Evolutionary conservation across 2,797 vertebrate species (phyloP).

Genomic region (Cossypha polioptera): DNA sequence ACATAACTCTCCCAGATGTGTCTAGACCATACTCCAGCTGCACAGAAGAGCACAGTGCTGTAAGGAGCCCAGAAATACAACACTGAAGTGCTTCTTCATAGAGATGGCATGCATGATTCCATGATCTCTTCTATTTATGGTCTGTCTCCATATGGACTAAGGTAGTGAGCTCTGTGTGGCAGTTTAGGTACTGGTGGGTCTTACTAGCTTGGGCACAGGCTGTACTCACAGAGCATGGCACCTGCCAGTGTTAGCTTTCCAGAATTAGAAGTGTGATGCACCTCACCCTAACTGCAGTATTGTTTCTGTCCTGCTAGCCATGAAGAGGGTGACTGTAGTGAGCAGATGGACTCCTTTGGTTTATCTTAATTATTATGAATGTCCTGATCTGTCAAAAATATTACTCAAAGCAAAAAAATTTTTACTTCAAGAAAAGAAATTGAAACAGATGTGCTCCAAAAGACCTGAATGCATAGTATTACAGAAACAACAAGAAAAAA

Average conservation of each 20-base stretch:
- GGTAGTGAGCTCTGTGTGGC: not conserved
- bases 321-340: not conserved
- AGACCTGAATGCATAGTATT: not conserved
- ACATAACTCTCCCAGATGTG: not conserved
- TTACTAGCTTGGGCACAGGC: not conserved
- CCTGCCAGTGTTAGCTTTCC: not conserved
- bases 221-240: accelerated
- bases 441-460: not conserved
- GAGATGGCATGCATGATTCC: not conserved
- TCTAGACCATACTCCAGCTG: not conserved
- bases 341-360: not conserved
- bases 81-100: not conserved
- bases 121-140: not conserved
- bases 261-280: not conserved
- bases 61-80: not conserved
- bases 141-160: not conserved
- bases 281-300: not conserved
- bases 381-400: not conserved
- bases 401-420: not conserved
- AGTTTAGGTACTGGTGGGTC: not conserved
- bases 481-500: not conserved
- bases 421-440: not conserved
- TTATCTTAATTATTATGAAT: not conserved
- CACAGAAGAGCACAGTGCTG: not conserved
- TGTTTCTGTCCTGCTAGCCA: not conserved